Base-by-base conservation (phyloP, 2,888 invertebrate species). In the Ptychoptera contaminata region DNA sequence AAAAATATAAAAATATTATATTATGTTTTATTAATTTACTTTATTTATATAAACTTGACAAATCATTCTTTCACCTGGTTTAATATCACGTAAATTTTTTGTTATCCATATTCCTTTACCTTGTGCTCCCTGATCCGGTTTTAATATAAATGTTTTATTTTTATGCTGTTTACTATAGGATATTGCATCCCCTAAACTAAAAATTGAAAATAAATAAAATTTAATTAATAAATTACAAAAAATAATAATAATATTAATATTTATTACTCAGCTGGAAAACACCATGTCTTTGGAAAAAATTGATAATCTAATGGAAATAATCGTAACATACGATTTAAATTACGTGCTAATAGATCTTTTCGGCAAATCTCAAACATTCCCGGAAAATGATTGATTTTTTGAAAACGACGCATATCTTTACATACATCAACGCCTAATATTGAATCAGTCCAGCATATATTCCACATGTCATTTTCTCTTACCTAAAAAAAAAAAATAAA, bases 241-340 rank as follows among this genome's bases (percentile, higher is more conserved):
- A 8, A 3, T 16, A 34, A 14, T 8, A 30, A 32, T 39, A 16
- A 32, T 38, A 43, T 38, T 45, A 37, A 41, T 16, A 36, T 15
- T 14, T 70, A 78, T 74, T 68, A 85, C 85, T 91, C 90, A 15
- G 88, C 83, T 23, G 93, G 92, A 51, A 93, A 73, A 62, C 88
- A 86, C 91, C 92, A 93, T 8, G 91, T 88, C 68, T 84, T 87
- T 1, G 93, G 92, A 61, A 88, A 92, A 60, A 92, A 86, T 58
- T 82, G 84, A 62, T 91, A 93, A 50, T 92, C 91, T 54, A 80
- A 80, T 0, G 91, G 88, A 63, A 86, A 92, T 45, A 85, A 68
- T 63, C 85, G 82, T 48, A 80, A 72, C 91, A 92, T 91, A 52
- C 90, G 74, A 61, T 87, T 91, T 48, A 93, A 71, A 65, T 93